Evolutionary conservation across 2,888 invertebrate genomes (phyloP).

Genomic region (Anaspis maculata): DNA sequence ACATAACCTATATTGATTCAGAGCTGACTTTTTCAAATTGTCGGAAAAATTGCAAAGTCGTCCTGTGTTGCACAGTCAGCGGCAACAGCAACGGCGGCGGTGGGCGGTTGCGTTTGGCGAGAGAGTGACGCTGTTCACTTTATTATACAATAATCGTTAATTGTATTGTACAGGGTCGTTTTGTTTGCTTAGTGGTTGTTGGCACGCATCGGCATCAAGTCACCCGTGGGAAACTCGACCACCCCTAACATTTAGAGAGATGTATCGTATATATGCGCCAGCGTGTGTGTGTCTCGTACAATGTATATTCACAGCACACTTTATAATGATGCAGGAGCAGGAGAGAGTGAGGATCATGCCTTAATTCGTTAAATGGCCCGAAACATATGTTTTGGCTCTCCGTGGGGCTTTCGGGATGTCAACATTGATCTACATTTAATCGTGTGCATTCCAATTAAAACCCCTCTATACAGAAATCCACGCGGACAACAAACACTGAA

Average conservation of each 20-base stretch:
- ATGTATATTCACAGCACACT: too few species aligned
- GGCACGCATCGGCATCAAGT: conserved; percentile 35
- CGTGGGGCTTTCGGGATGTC: conserved; percentile 3
- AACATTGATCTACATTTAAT: too few species aligned
- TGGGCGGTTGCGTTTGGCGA: too few species aligned
- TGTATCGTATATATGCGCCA: too few species aligned
- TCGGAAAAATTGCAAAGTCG: conserved; percentile 8
- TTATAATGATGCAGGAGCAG: conserved; percentile 33
- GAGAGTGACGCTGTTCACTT: conserved; percentile 8
- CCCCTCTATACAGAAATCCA: too few species aligned
- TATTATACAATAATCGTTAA: conserved; percentile 35
- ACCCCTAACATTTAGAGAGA: conserved; percentile 17
- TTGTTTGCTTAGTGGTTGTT: conserved; percentile 38
- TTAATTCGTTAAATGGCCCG: conserved; percentile 43
- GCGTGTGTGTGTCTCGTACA: too few species aligned
- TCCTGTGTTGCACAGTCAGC: background rate
- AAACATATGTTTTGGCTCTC: conserved; percentile 42
- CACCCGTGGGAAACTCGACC: conserved; percentile 35
- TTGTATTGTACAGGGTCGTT: conserved; percentile 28
- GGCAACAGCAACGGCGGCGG: conserved; percentile 1
- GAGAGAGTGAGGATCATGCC: conserved; percentile 37
- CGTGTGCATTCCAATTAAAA: too few species aligned
- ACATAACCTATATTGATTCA: conserved; percentile 33
- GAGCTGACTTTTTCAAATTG: conserved; percentile 18
- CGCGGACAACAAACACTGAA: too few species aligned